phyloP scores from a whole-genome alignment of 2,113 vertebrate genomes.

The Alethe castanea region DNA sequence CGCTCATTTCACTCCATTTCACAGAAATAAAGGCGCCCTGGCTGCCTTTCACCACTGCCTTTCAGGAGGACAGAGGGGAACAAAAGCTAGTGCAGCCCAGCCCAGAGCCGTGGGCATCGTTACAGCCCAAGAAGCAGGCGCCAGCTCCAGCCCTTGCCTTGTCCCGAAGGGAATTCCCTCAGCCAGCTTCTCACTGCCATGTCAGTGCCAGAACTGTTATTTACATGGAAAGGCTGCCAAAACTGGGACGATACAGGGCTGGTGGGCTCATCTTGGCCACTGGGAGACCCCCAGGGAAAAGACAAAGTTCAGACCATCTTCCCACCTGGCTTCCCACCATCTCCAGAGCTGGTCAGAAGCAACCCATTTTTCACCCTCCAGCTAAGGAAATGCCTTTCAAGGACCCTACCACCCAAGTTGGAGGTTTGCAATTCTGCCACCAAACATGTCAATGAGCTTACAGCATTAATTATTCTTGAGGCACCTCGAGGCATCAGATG shows the following conservation, averaged over 20 bases:
- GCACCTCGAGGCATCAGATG: not conserved
- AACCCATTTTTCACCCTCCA: not conserved
- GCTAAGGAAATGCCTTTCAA: not conserved
- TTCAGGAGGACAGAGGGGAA: not conserved
- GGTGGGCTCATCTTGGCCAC: not conserved
- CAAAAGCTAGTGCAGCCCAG: not conserved
- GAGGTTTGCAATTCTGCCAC: not conserved
- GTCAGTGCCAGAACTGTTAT: not conserved
- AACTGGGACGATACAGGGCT: fast-evolving
- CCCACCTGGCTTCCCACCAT: not conserved
- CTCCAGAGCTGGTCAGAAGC: not conserved
- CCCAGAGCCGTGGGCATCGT: fast-evolving
- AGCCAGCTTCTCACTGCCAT: not conserved
- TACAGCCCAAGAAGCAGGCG: fast-evolving
- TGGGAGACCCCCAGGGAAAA: not conserved
- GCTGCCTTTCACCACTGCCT: not conserved
- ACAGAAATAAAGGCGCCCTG: not conserved
- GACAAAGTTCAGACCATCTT: not conserved
- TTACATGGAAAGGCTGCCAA: not conserved
- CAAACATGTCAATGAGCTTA: not conserved
- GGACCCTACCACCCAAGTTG: not conserved
- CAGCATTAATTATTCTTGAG: not conserved
- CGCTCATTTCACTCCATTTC: not conserved
- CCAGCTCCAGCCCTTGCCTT: not conserved
- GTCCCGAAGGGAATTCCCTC: not conserved